Evolutionary conservation across 2,888 invertebrate species (phyloP), one percentile per base, ranked within the genome.

Genomic region (Panzeria rudis): DNA sequence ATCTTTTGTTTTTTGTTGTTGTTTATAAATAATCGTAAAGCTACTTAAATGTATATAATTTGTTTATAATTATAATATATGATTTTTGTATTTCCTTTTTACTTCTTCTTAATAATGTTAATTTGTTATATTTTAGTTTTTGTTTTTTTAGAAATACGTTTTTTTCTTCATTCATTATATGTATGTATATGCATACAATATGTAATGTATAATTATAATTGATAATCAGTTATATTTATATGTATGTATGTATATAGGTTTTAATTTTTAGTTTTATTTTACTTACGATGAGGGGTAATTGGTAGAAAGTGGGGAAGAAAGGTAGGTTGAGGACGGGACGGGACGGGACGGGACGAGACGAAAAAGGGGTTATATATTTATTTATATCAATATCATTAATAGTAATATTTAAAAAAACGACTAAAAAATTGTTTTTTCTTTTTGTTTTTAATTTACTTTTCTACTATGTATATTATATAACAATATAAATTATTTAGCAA

Each of bases 21-120:
- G 84, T 86, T 87, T 88, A 88, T 88, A 88, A 88, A 87, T 88
- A 88, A 87, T 85, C 87, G 87, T 87, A 87, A 88, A 87, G 87
- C 87, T 88, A 87, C 87, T 88, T 88, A 87, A 84, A 81, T 75
- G 61, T 86, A 83, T 80, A 80, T 86, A 76, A 77, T 86, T 82
- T 78, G 71, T 83, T 75, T 75, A 77, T 83, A 77, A 77, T 83
- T 72, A 80, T 81, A 76, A 78, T 81, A 81, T 80, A 84, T 72
- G 66, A 61, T 83, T 77, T 56, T 83, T 73, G 29, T 72, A 56
- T 54, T 78, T 78, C 32, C 20, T 78, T 75, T 78, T 72, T 29
- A 5, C 5, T 29, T 73, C 20, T 44, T 54, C 78, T 79, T 79
- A 79, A 79, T 84, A 79, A 81, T 86, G 83, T 77, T 84, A 69